Evolutionary conservation across 2,797 vertebrate genomes (phyloP), one percentile per base, ranked within the genome.

Genomic region (Oreortyx pictus): DNA sequence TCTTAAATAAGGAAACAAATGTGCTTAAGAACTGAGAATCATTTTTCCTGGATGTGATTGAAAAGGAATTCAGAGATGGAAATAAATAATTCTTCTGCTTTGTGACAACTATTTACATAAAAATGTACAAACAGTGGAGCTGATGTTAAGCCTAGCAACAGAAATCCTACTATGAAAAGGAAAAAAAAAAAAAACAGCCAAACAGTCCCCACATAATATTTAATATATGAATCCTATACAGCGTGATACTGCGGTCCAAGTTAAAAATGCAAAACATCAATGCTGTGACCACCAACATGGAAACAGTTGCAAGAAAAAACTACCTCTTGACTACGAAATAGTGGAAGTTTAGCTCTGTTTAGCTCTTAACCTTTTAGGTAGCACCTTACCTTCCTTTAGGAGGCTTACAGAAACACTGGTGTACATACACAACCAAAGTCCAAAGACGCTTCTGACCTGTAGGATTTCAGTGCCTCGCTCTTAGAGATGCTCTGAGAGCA

Each of bases 21-120:
- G 95, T 92, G 94, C 97, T 98, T 97, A 97, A 97, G 97, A 97
- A 95, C 96, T 61, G 85, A 95, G 97, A 96, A 96, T 93, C 14
- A 20, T 89, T 79, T 94, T 92, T 96, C 93, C 85, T 93, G 90
- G 82, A 95, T 90, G 82, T 82, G 82, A 84, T 39, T 50, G 86
- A 87, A 81, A 89, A 95, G 89, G 95, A 96, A 95, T 96, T 96
- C 96, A n/a, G 92, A 96, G 95, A 96, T 95, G 97, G 97, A 98
- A 99, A 99, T 99, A 99, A 99, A 99, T 99, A 99, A 98, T 97
- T 96, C 96, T 97, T 98, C 96, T 95, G 94, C 94, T 89, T 97
- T 97, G 97, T 97, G 97, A 98, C 97, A 98, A 97, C 94, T 99
- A 99, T 99, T 98, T 99, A 99, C 98, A 99, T 86, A 97, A 95